Conservation (phyloP, 2,113 vertebrate species). For the Polypterus bichir region DNA sequence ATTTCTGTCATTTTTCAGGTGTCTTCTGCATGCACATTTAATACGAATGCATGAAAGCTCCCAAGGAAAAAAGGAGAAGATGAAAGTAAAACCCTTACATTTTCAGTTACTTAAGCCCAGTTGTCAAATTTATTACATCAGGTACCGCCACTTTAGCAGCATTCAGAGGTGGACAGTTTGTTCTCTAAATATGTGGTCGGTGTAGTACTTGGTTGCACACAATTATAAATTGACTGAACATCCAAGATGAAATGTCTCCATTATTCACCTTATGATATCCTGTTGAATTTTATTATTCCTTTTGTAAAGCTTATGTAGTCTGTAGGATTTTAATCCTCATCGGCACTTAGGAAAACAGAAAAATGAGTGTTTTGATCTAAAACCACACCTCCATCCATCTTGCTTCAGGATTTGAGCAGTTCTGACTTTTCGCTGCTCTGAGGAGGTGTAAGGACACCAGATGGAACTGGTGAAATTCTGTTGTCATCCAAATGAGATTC, state of each 20-base stretch:
- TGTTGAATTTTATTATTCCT: background rate
- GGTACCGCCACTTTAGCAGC: slow-evolving; percentile 84
- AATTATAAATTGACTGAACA: too few species aligned
- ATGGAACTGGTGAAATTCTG: slow-evolving; percentile 58
- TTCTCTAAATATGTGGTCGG: slow-evolving; percentile 64
- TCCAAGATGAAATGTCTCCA: slow-evolving; percentile 11
- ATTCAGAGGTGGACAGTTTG: slow-evolving; percentile 56
- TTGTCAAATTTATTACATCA: slow-evolving; percentile 29
- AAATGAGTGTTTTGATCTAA: too few species aligned
- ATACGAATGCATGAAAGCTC: slow-evolving; percentile 26
- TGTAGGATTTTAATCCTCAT: too few species aligned
- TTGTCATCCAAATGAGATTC: slow-evolving; percentile 54
- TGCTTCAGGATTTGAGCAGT: slow-evolving; percentile 14
- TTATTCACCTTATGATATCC: slow-evolving; percentile 22
- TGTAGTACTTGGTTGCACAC: slow-evolving; percentile 39
- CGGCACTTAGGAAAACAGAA: too few species aligned
- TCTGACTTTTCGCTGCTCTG: slow-evolving; percentile 71
- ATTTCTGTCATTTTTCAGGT: slow-evolving; percentile 21
- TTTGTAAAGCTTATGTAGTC: too few species aligned
- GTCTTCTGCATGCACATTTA: slow-evolving; percentile 30
- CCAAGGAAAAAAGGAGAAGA: slow-evolving; percentile 5
- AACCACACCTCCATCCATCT: background rate
- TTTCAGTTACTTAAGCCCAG: slow-evolving; percentile 23
- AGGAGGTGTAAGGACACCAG: slow-evolving; percentile 78
- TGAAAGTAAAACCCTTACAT: background rate